A percentile compares a stretch with the other conserved stretches of the same genome.
Conservation (phyloP, 2,113 vertebrate genomes). For the Platysteira castanea region DNA sequence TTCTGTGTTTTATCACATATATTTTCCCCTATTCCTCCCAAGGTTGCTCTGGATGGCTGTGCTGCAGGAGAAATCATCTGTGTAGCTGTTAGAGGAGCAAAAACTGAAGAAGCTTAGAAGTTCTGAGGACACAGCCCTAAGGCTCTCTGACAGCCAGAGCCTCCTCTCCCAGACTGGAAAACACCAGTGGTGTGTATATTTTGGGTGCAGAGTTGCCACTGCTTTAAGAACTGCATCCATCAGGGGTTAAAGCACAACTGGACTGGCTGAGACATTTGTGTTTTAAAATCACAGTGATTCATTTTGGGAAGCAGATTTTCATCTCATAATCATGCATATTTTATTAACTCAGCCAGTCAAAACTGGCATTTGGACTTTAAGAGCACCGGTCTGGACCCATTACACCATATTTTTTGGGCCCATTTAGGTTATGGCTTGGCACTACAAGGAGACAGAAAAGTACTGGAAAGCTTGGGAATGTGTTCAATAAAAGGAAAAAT, state of each 20-base stretch:
- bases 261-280: neutral
- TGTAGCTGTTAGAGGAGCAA: neutral
- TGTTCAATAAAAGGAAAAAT: neutral
- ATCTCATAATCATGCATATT: neutral
- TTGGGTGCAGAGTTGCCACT: neutral
- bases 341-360: neutral
- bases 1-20: too few relatives aligned
- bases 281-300: neutral
- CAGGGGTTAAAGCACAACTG: neutral
- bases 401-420: neutral
- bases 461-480: neutral
- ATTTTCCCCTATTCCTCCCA: neutral
- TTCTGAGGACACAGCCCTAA: neutral
- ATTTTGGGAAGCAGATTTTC: neutral
- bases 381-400: neutral
- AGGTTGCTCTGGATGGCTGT: neutral
- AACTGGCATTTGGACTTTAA: neutral
- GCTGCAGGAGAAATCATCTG: neutral
- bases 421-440: neutral
- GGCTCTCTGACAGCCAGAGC: neutral
- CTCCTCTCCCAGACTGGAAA: neutral
- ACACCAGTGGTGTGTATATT: neutral
- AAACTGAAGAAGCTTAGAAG: neutral
- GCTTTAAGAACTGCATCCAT: neutral
- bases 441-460: neutral